Percentiles rank a stretch among this genome's conserved stretches.
phyloP scores from a whole-genome alignment of 2,113 vertebrate species.

The Sapayoa aenigma region DNA sequence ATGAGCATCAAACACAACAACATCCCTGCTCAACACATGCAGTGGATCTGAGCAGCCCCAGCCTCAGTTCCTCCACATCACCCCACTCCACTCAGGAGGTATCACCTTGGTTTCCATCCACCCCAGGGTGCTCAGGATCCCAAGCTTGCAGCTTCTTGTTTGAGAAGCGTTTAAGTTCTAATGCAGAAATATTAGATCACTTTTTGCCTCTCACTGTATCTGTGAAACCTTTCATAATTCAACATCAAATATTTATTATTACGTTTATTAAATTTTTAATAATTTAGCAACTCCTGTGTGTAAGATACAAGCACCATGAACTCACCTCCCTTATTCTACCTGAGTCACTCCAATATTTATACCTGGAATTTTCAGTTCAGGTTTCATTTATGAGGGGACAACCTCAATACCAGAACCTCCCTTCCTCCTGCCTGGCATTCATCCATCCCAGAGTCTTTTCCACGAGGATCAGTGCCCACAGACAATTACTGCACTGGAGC shows the following conservation, averaged over 20 bases:
- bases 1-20: neutral
- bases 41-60: neutral
- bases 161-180: slow-evolving; percentile 65
- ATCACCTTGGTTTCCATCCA: neutral
- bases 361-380: slow-evolving; percentile 47
- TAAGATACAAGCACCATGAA: slow-evolving; percentile 53
- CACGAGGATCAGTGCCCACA: slow-evolving; percentile 10
- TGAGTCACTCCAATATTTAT: slow-evolving; percentile 71
- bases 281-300: slow-evolving; percentile 70
- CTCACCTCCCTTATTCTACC: slow-evolving; percentile 50
- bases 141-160: neutral
- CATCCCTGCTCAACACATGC: fast-evolving
- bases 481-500: slow-evolving; percentile 46
- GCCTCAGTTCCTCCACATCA: neutral
- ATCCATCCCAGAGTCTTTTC: slow-evolving; percentile 16
- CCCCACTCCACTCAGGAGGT: fast-evolving
- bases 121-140: neutral
- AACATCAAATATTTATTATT: slow-evolving; percentile 82
- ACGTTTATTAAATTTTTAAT: slow-evolving; percentile 83
- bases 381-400: slow-evolving; percentile 14
- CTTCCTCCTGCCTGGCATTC: neutral
- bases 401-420: neutral
- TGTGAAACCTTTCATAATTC: slow-evolving; percentile 76
- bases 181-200: slow-evolving; percentile 64
- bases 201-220: slow-evolving; percentile 71